These are phyloP conservation scores for Galeopsomyia nigrocyanea DNA, from an alignment of 2,888 invertebrate species.

Conservation along the genomic window DNA sequence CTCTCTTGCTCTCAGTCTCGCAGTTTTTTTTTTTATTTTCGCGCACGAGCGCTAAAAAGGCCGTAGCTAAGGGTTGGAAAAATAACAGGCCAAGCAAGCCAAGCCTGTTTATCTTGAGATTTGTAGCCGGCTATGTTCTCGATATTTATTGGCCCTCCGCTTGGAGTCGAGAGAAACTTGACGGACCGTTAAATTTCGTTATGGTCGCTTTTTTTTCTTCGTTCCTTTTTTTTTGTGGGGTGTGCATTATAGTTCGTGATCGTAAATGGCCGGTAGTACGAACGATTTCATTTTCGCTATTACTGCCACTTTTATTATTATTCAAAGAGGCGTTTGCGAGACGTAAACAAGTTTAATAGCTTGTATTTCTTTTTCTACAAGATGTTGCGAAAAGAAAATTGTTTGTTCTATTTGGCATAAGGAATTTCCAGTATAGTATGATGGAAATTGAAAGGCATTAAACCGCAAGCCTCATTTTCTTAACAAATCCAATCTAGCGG, in stretches of 20 bases:
- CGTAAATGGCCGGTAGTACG: conserved; percentile 38
- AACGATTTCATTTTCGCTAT: conserved; percentile 47
- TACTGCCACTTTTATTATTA: conserved; percentile 39
- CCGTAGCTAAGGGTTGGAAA: conserved; percentile 54
- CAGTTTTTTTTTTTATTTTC: conserved; percentile 13
- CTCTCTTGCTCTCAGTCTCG: conserved; percentile 12
- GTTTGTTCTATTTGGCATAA: neutral
- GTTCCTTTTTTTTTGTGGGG: conserved; percentile 5
- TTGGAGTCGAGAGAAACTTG: conserved; percentile 50
- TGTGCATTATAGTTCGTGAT: neutral
- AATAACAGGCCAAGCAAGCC: conserved; percentile 56
- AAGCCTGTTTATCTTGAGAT: conserved; percentile 64
- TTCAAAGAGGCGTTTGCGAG: conserved; percentile 36
- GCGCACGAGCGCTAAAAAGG: conserved; percentile 37
- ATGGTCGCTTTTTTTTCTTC: conserved; percentile 53
- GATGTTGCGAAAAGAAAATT: neutral
- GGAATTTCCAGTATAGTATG: neutral
- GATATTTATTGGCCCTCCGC: conserved; percentile 61
- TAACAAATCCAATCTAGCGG: conserved; percentile 68
- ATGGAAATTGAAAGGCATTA: conserved; percentile 54
- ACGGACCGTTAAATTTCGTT: conserved; percentile 65
- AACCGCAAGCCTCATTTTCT: conserved; percentile 65
- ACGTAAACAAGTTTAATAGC: conserved; percentile 8
- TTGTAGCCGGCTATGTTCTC: conserved; percentile 61
- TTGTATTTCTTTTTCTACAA: neutral